These are phyloP conservation scores for Bubo blakistoni DNA, from an alignment of 2,113 vertebrate genomes.

Conservation along the genomic window DNA sequence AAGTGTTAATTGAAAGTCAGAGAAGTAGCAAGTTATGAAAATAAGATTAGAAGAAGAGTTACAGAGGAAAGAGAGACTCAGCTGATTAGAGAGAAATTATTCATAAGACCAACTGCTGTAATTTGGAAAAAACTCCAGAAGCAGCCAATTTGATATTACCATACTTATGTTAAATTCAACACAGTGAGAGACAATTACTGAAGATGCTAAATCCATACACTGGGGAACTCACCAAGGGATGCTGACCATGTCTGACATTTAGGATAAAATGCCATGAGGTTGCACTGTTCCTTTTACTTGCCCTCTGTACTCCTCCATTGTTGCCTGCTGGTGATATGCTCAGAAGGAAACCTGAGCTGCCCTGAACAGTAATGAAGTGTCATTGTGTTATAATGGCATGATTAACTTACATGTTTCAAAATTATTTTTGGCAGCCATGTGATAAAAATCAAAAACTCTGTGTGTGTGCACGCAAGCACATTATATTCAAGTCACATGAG, in stretches of 20 bases:
- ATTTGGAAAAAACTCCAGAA: background rate
- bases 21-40: slow-evolving; percentile 25
- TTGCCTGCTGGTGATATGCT: background rate
- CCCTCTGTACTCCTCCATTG: background rate
- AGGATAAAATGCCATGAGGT: background rate
- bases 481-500: background rate
- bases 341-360: background rate
- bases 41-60: slow-evolving; percentile 1
- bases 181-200: background rate
- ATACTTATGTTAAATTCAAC: background rate
- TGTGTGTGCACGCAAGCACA: rapidly evolving
- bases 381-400: background rate
- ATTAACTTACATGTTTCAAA: background rate
- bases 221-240: background rate
- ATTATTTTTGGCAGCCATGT: slow-evolving; percentile 17
- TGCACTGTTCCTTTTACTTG: background rate
- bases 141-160: background rate
- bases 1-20: background rate
- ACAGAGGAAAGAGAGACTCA: background rate
- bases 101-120: background rate
- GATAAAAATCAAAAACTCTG: background rate
- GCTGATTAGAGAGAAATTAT: background rate
- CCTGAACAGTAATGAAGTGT: background rate
- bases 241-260: background rate
- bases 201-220: background rate